phyloP scores from a whole-genome alignment of 2,113 vertebrate genomes.

The Xenopus borealis region DNA sequence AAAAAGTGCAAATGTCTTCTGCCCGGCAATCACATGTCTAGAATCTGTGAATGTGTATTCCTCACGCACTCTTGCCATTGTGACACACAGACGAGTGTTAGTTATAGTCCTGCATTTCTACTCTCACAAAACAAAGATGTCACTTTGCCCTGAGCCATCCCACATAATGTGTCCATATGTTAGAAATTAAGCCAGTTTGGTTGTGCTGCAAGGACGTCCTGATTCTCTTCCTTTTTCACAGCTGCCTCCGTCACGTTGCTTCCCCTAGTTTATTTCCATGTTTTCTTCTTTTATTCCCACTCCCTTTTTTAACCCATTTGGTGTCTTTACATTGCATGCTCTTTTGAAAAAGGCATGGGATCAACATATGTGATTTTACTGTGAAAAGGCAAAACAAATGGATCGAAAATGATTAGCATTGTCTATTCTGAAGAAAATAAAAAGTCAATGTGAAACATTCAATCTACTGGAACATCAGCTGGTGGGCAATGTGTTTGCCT shows the following conservation, averaged over 20 bases:
- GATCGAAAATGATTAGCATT: too few relatives aligned
- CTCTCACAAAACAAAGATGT: conserved; percentile 35
- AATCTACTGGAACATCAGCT: too few relatives aligned
- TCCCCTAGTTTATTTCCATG: background rate
- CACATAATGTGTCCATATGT: conserved; percentile 42
- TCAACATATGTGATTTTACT: too few relatives aligned
- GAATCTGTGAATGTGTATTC: conserved; percentile 37
- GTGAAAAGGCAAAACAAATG: too few relatives aligned
- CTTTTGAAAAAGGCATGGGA: too few relatives aligned
- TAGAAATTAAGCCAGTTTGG: conserved; percentile 36
- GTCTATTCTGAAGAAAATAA: too few relatives aligned
- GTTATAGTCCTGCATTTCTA: conserved; percentile 30
- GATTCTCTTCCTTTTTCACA: conserved; percentile 21
- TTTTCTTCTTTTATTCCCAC: background rate
- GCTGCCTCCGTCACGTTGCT: conserved; percentile 35
- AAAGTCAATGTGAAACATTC: too few relatives aligned
- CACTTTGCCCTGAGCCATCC: conserved; percentile 37
- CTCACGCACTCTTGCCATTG: conserved; percentile 21
- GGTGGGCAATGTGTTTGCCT: too few relatives aligned
- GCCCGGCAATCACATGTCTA: conserved; percentile 27
- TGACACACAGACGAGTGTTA: conserved; percentile 37
- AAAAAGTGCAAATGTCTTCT: conserved; percentile 1
- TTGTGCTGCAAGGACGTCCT: conserved; percentile 30
- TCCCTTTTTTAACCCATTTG: conserved; percentile 16
- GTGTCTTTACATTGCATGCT: conserved; percentile 15